Percentiles rank a stretch among this genome's conserved stretches.
phyloP scores from a whole-genome alignment of 1,140 invertebrate species.

The Palaemon carinicauda region DNA sequence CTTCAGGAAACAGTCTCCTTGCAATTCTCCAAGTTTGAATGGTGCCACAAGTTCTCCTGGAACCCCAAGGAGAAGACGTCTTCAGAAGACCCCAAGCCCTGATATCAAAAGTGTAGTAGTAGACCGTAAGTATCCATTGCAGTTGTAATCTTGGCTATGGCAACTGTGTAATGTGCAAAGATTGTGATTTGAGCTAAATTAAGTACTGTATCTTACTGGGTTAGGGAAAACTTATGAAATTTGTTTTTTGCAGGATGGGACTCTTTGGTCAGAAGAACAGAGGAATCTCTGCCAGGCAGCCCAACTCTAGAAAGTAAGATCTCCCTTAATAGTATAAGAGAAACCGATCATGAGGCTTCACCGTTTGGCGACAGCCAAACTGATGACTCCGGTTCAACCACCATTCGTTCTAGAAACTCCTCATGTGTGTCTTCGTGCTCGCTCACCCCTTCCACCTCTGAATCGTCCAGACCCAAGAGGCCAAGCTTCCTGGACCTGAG shows the following conservation, averaged over 20 bases:
- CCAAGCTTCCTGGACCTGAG: conserved; percentile 63
- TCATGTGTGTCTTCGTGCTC: conserved; percentile 32
- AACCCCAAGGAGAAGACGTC: conserved; percentile 58
- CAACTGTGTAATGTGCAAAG: too few relatives aligned
- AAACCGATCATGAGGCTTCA: conserved; percentile 24
- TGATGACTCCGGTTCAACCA: conserved; percentile 58
- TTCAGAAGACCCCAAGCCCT: conserved; percentile 61
- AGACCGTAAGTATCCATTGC: conserved; percentile 62
- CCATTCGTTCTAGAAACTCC: conserved; percentile 42
- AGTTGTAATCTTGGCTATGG: too few relatives aligned
- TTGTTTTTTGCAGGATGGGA: conserved; percentile 55
- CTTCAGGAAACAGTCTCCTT: conserved; percentile 70
- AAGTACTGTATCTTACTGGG: too few relatives aligned
- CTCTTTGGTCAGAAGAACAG: conserved; percentile 46
- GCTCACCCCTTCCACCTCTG: conserved; percentile 48
- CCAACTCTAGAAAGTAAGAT: conserved; percentile 13
- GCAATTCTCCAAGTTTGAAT: conserved; percentile 60
- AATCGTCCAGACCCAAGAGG: conserved; percentile 44
- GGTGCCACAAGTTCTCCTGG: conserved; percentile 52
- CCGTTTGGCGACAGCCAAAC: conserved; percentile 55
- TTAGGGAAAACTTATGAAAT: not conserved
- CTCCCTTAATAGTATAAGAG: conserved; percentile 42
- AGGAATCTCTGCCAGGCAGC: conserved; percentile 12
- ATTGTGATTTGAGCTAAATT: too few relatives aligned
- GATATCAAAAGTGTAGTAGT: conserved; percentile 61